Conservation (phyloP, 2,888 invertebrate genomes). For the Cremastobaeus sp. region DNA sequence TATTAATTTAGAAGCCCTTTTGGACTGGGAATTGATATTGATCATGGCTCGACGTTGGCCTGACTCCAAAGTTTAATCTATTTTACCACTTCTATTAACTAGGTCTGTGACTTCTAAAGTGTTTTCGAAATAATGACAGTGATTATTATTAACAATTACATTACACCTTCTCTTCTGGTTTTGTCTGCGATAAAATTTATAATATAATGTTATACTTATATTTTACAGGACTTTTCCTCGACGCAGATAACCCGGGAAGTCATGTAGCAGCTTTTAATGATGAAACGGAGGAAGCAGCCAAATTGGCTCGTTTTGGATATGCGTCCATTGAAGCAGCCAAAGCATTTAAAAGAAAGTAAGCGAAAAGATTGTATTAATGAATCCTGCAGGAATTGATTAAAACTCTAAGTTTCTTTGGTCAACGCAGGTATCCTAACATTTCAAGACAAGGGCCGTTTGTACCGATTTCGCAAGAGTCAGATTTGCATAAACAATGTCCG, state of each 20-base stretch:
- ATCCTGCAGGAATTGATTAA: too few species aligned
- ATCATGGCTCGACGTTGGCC: too few species aligned
- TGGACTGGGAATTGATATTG: too few species aligned
- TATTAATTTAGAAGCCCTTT: too few species aligned
- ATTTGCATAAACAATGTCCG: constrained; percentile 83
- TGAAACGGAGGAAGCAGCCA: constrained; percentile 82
- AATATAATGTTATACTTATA: not conserved
- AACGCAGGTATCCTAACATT: constrained; percentile 69
- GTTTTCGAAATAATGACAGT: too few species aligned
- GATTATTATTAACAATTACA: too few species aligned
- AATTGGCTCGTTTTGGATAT: constrained; percentile 83
- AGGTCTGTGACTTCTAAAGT: too few species aligned
- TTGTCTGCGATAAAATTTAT: not conserved
- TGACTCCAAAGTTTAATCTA: too few species aligned
- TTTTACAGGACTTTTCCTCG: constrained; percentile 82
- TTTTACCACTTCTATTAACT: too few species aligned
- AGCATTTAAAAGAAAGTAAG: constrained; percentile 82
- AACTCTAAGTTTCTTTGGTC: too few species aligned
- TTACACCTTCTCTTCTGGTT: too few species aligned
- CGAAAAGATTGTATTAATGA: too few species aligned
- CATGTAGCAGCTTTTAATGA: constrained; percentile 86
- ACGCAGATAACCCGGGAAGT: constrained; percentile 83
- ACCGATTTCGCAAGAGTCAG: constrained; percentile 71
- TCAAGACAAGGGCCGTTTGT: constrained; percentile 64
- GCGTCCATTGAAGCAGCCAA: constrained; percentile 84